Percentiles rank a stretch among this genome's conserved stretches.
Conservation (phyloP, 2,797 vertebrate species). For the Simalia tracyae region DNA sequence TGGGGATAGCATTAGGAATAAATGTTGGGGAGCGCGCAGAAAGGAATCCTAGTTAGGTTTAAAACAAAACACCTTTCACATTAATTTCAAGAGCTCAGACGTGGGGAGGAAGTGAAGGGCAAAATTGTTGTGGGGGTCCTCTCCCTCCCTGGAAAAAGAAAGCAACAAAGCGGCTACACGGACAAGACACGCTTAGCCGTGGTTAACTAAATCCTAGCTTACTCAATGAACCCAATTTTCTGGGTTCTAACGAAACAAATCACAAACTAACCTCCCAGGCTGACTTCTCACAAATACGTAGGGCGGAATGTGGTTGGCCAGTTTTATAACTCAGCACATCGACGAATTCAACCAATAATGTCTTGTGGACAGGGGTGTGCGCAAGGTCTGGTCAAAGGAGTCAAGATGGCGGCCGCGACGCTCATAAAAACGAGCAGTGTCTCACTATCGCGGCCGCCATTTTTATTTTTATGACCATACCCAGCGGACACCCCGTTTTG, state of each 20-base stretch:
- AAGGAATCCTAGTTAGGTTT: not conserved
- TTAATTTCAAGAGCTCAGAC: not conserved
- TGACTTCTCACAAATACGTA: not conserved
- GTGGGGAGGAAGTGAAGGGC: not conserved
- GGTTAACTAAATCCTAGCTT: not conserved
- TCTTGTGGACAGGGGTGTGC: not conserved
- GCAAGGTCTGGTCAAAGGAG: not conserved
- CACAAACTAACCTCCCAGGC: not conserved
- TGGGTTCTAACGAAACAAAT: not conserved
- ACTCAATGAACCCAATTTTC: not conserved
- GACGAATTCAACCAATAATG: not conserved
- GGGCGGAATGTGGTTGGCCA: not conserved
- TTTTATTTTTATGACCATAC: not conserved
- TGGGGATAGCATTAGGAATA: not conserved
- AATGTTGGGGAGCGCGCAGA: not conserved
- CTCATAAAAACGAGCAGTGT: not conserved
- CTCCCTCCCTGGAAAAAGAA: not conserved
- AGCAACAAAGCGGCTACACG: not conserved
- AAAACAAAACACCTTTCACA: not conserved
- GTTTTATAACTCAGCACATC: not conserved
- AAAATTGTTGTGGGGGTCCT: not conserved
- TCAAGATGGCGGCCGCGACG: not conserved
- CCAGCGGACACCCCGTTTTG: not conserved
- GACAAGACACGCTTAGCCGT: not conserved
- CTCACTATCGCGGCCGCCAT: not conserved